phyloP scores from a whole-genome alignment of 2,888 invertebrate species.

The Cantharis rustica region DNA sequence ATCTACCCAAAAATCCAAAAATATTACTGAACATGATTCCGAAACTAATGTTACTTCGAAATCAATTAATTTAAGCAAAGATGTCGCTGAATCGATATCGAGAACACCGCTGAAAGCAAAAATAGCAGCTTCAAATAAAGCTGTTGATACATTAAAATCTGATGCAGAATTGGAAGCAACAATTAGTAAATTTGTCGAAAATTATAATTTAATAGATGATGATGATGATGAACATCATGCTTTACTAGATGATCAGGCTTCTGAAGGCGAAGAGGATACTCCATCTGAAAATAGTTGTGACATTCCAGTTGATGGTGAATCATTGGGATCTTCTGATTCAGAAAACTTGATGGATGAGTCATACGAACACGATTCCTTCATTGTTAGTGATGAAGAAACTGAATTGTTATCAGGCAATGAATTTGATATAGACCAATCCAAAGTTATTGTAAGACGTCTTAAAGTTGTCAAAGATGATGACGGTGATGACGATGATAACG shows the following conservation, averaged over 20 bases:
- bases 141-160: not conserved
- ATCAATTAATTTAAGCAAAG: not conserved
- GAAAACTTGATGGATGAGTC: slow-evolving; percentile 40
- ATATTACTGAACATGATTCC: not conserved
- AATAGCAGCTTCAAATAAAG: not conserved
- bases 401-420: slow-evolving; percentile 49
- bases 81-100: not conserved
- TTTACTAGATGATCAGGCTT: slow-evolving; percentile 46
- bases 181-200: not conserved
- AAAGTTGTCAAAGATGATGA: slow-evolving; percentile 4
- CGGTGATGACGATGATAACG: slow-evolving; percentile 10
- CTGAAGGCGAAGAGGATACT: slow-evolving; percentile 53
- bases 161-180: not conserved
- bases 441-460: not conserved
- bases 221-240: slow-evolving; percentile 2
- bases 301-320: slow-evolving; percentile 52
- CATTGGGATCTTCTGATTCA: slow-evolving; percentile 45
- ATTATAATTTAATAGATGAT: not conserved
- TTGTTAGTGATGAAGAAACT: slow-evolving; percentile 41
- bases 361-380: slow-evolving; percentile 46
- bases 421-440: slow-evolving; percentile 34
- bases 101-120: not conserved
- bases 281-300: slow-evolving; percentile 52
- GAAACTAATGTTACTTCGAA: not conserved
- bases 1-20: not conserved